A percentile compares a stretch with the other conserved stretches of the same genome.
Evolutionary conservation across 2,113 vertebrate genomes (phyloP).

Genomic region (Phoenicopterus ruber): DNA sequence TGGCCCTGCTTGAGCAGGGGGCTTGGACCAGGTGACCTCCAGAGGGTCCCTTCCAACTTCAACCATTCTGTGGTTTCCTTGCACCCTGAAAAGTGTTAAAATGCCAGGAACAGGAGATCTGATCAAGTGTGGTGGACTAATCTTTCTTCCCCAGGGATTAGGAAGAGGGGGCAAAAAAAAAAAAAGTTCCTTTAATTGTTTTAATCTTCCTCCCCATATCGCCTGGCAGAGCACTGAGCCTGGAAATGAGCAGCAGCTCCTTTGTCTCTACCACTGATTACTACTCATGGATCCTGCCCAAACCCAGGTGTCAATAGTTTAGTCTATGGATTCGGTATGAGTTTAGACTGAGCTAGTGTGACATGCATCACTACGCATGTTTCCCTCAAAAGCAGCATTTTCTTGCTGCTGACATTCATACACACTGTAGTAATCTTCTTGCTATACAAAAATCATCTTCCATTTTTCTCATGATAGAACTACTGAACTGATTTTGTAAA

Average conservation of each 20-base stretch:
- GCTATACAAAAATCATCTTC: background rate
- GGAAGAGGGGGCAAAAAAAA: background rate
- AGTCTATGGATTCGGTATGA: background rate
- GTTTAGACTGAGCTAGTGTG: background rate
- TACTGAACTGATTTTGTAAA: background rate
- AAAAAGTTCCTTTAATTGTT: constrained; percentile 19
- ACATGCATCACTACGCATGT: background rate
- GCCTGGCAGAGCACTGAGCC: background rate
- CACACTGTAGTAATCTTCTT: background rate
- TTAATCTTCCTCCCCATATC: background rate
- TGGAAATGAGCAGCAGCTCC: background rate
- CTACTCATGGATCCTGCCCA: background rate
- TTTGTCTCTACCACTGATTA: background rate
- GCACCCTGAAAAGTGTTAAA: background rate
- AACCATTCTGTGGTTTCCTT: background rate
- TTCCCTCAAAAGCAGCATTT: background rate
- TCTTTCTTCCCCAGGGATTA: background rate
- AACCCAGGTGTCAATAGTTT: background rate
- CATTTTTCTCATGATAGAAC: background rate
- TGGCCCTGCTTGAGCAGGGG: background rate
- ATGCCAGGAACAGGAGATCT: background rate
- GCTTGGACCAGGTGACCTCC: background rate
- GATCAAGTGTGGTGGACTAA: background rate
- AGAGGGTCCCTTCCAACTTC: background rate
- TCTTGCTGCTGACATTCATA: background rate